A percentile compares a stretch with the other conserved stretches of the same genome.
phyloP scores from a whole-genome alignment of 2,797 vertebrate genomes.

The Melopsittacus undulatus region DNA sequence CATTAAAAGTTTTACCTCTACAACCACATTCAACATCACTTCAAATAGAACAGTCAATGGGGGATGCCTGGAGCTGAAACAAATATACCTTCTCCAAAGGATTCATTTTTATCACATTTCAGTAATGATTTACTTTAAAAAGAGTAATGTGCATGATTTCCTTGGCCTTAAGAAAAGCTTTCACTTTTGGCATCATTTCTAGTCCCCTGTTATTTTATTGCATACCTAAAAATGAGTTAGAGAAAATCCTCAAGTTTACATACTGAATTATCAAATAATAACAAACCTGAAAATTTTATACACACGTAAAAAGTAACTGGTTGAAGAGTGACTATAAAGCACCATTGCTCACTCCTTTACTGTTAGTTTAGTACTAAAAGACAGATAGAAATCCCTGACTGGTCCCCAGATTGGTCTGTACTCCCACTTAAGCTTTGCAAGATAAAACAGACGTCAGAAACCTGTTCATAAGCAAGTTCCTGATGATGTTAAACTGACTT shows the following conservation, averaged over 20 bases:
- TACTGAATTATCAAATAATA: conserved; percentile 27
- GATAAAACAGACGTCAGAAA: conserved; percentile 5
- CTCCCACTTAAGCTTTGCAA: neutral
- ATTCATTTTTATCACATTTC: conserved; percentile 1
- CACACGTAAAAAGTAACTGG: neutral
- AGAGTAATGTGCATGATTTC: neutral
- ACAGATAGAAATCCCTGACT: neutral
- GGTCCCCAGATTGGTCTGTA: neutral
- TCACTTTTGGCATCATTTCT: neutral
- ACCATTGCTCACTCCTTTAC: neutral
- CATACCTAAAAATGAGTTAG: neutral
- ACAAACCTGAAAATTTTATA: conserved; percentile 36
- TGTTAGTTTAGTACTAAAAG: neutral
- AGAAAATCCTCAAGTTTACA: conserved; percentile 54
- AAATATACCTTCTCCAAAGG: neutral
- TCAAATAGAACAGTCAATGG: neutral
- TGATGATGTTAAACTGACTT: neutral
- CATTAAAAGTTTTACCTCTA: neutral
- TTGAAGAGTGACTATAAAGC: neutral
- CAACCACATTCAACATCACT: neutral
- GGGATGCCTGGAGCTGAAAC: neutral
- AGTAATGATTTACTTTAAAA: conserved; percentile 8
- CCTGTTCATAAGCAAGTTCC: neutral
- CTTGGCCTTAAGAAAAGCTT: neutral
- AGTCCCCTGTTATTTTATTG: neutral